Conservation (phyloP, 2,797 vertebrate species). For the Leucoraja ocellata region DNA sequence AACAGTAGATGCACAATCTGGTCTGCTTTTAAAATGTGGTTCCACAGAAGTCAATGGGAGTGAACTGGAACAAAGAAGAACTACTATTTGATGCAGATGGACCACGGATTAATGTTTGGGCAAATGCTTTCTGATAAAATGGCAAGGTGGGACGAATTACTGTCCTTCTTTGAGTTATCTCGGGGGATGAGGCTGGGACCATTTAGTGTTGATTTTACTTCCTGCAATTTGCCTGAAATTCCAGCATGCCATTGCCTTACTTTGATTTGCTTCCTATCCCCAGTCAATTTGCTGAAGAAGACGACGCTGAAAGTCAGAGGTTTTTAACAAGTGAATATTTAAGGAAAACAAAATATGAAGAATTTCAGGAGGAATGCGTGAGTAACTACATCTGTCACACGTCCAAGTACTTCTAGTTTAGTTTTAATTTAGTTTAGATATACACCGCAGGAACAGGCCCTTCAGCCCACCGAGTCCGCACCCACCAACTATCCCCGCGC, state of each 20-base stretch:
- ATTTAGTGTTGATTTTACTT: background rate
- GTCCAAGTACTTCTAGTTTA: background rate
- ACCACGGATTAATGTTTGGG: too few relatives aligned
- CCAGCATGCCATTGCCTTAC: background rate
- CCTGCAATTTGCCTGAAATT: background rate
- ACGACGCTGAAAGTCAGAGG: slow-evolving; percentile 78
- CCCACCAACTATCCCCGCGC: too few relatives aligned
- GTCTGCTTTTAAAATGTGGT: too few relatives aligned
- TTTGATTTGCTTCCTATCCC: slow-evolving; percentile 40
- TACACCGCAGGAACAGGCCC: too few relatives aligned
- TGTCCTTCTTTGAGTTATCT: background rate
- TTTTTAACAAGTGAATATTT: slow-evolving; percentile 82
- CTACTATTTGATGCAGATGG: too few relatives aligned
- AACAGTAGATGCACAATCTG: too few relatives aligned
- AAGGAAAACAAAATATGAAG: slow-evolving; percentile 78
- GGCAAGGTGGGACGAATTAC: background rate
- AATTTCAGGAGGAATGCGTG: slow-evolving; percentile 86
- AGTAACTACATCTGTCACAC: slow-evolving; percentile 50
- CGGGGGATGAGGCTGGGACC: background rate
- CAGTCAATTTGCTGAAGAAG: slow-evolving; percentile 70
- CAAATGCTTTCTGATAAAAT: background rate
- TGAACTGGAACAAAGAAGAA: too few relatives aligned
- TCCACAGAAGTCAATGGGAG: too few relatives aligned
- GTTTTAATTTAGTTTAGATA: too few relatives aligned
- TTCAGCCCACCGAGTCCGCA: too few relatives aligned